These are phyloP conservation scores for Sylvilagus bachmani DNA, from an alignment of 2,113 vertebrate genomes.

Conservation along the genomic window DNA sequence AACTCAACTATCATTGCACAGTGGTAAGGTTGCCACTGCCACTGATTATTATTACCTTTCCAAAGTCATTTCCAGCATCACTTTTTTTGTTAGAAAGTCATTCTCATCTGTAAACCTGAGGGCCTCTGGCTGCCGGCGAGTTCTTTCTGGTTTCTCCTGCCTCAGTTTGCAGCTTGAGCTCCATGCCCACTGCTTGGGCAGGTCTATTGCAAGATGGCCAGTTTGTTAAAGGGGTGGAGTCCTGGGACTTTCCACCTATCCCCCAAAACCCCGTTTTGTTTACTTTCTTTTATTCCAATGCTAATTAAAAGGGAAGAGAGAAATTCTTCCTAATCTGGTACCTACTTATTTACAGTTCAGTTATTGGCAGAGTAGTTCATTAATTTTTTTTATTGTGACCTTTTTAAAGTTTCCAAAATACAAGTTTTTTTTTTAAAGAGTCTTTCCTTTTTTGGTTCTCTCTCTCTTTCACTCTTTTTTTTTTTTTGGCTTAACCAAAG, in stretches of 20 bases:
- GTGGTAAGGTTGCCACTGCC: neutral
- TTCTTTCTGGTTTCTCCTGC: neutral
- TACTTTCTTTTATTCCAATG: neutral
- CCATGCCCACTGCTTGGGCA: neutral
- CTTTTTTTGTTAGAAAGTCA: neutral
- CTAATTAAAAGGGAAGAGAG: neutral
- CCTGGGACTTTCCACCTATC: neutral
- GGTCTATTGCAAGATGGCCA: neutral
- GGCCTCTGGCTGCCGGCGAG: neutral
- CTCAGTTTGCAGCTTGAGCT: neutral
- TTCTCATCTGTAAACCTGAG: neutral
- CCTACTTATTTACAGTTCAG: neutral
- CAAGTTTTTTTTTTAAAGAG: neutral
- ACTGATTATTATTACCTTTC: neutral
- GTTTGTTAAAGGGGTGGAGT: neutral
- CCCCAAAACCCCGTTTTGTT: neutral
- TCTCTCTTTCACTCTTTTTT: no score
- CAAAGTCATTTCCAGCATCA: neutral
- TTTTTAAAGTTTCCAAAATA: neutral
- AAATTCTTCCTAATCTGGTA: neutral
- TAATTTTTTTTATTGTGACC: neutral
- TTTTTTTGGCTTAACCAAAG: constrained; percentile 2
- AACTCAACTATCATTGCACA: neutral
- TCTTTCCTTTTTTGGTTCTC: neutral
- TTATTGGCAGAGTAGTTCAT: neutral